Evolutionary conservation across 2,113 vertebrate genomes (phyloP).

Genomic region (Lophochroa leadbeateri): DNA sequence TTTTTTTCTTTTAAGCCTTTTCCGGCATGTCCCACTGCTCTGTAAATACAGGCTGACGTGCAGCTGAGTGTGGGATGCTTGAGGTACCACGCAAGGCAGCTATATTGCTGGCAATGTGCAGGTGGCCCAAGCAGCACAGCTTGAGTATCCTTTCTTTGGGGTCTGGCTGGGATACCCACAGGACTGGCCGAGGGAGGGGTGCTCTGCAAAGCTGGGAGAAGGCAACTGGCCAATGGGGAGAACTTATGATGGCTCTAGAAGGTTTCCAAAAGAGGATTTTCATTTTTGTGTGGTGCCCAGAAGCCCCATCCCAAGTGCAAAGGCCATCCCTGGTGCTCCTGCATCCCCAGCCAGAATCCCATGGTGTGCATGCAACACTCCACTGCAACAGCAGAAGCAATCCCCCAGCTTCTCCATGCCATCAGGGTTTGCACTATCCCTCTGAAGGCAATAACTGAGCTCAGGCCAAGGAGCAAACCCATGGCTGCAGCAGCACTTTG

Average conservation of each 20-base stretch:
- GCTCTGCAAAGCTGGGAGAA: neutral
- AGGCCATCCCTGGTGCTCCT: neutral
- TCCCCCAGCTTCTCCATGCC: neutral
- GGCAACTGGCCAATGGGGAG: no score
- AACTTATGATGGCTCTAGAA: accelerated
- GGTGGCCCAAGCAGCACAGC: neutral
- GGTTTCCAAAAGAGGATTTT: neutral
- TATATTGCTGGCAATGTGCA: neutral
- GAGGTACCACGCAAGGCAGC: neutral
- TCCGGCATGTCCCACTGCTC: neutral
- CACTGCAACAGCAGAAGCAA: accelerated
- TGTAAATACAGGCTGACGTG: neutral
- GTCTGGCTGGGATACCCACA: neutral
- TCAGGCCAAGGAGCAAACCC: neutral
- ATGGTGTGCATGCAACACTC: accelerated
- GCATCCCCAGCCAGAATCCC: neutral
- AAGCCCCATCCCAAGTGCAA: neutral
- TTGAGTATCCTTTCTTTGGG: accelerated
- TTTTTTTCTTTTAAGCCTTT: neutral
- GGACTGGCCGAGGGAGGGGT: neutral
- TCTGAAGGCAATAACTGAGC: accelerated
- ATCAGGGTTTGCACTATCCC: accelerated
- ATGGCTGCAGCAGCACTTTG: neutral
- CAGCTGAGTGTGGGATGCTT: neutral
- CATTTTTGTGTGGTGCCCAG: neutral